A percentile compares a stretch with the other conserved stretches of the same genome.
These are phyloP conservation scores for Torymus aiolomorphi DNA, from an alignment of 2,888 invertebrate genomes.

Conservation along the genomic window DNA sequence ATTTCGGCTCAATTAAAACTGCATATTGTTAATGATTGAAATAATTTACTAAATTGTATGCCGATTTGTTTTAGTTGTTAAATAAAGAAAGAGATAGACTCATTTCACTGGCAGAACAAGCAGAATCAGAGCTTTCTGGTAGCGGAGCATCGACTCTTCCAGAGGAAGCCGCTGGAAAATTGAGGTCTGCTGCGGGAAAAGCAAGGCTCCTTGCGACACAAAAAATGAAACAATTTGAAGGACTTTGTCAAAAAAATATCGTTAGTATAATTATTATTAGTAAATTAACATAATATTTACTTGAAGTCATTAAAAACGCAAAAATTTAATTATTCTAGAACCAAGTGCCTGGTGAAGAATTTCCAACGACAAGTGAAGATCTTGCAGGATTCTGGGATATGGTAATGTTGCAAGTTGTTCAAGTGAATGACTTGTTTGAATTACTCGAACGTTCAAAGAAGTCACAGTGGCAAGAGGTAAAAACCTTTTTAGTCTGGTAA, in stretches of 20 bases:
- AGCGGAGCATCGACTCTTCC: constrained; percentile 76
- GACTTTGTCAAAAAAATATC: constrained; percentile 82
- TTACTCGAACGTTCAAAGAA: constrained; percentile 81
- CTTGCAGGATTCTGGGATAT: constrained; percentile 99
- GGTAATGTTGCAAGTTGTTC: constrained; percentile 93
- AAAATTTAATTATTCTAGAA: constrained; percentile 73
- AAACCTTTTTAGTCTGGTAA: constrained; percentile 33
- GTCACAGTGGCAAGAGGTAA: constrained; percentile 83
- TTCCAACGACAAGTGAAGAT: constrained; percentile 92
- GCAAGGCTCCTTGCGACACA: constrained; percentile 91
- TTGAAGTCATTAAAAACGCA: background rate
- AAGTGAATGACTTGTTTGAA: constrained; percentile 87
- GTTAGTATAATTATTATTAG: constrained; percentile 73
- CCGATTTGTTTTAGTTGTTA: constrained; percentile 77
- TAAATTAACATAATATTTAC: background rate
- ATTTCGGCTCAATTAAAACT: background rate
- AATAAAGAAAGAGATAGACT: constrained; percentile 85
- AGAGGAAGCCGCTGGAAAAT: constrained; percentile 89
- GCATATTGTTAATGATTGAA: background rate
- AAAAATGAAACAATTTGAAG: constrained; percentile 97
- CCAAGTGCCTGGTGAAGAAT: constrained; percentile 85
- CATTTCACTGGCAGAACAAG: constrained; percentile 83
- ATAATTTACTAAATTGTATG: background rate
- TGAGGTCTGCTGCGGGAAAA: constrained; percentile 93
- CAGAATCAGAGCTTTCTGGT: constrained; percentile 82